Percentiles rank a stretch among this genome's conserved stretches.
phyloP scores from a whole-genome alignment of 1,140 invertebrate species.

The Watersipora subatra region DNA sequence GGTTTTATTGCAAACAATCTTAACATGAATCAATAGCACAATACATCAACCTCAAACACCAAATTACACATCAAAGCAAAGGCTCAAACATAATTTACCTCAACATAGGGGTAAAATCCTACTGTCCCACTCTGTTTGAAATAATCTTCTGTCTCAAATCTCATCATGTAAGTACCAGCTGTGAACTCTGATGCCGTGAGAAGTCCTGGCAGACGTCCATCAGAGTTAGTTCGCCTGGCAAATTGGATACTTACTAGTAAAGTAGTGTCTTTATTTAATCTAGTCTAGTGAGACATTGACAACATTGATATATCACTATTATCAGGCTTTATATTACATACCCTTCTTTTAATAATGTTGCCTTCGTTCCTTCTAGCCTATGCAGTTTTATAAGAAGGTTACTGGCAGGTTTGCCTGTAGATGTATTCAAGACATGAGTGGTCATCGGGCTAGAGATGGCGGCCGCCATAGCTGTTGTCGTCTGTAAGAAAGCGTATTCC shows the following conservation, averaged over 20 bases:
- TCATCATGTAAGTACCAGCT: conserved; percentile 56
- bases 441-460: conserved; percentile 20
- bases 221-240: conserved; percentile 49
- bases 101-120: conserved; percentile 60
- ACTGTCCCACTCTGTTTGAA: conserved; percentile 47
- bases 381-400: no score
- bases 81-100: conserved; percentile 46
- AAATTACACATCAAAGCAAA: no score
- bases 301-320: no score
- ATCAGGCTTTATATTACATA: no score
- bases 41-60: no score
- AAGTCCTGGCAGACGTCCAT: conserved; percentile 52
- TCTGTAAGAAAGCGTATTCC: no score
- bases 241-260: conserved; percentile 23
- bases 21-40: no score
- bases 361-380: no score
- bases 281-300: no score
- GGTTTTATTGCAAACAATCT: background rate
- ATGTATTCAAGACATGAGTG: conserved; percentile 34
- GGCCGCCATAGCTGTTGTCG: no score
- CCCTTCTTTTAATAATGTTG: no score
- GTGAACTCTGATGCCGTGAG: conserved; percentile 48
- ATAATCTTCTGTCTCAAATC: conserved; percentile 59
- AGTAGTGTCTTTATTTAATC: no score
- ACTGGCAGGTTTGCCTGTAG: conserved; percentile 24